Evolutionary conservation across 2,113 vertebrate genomes (phyloP), one percentile per base, ranked within the genome.

Genomic region (Pithys albifrons): DNA sequence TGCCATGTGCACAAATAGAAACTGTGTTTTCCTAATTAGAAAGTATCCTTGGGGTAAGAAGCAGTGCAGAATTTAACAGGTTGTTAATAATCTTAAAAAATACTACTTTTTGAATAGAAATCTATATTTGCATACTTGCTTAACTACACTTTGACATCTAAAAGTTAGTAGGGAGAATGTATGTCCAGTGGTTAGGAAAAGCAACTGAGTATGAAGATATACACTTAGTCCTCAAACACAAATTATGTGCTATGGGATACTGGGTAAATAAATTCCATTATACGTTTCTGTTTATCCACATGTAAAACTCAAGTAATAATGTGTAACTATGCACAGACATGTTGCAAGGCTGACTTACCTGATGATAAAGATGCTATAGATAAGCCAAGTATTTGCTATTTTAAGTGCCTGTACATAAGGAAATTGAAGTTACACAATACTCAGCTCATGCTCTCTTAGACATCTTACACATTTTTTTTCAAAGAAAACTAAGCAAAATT

Each of bases 371-470:
- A 88, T 91, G 80, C 15, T 41, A n/a, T 1, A 81, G 57, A 90
- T 84, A 95, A 92, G n/a, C 24, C 35, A 91, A 59, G 16, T 41
- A 86, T 88, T 92, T 88, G 46, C 27, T 88, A 49, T 85, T 94
- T 93, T 81, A 93, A 83, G 78, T 8, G 4, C 12, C 28, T 65
- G 6, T 75, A 72, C 8, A 10, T 19, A 61, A 52, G 55, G 29
- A 93, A 83, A 76, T 15, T n/a, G 10, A 71, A 66, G 28, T 84
- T 73, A 79, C 1, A 4, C 35, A 93, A 58, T 39, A 28, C 29
- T 91, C 27, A 54, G 16, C 74, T 96, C 45, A 49, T 12, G 41
- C 14, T 6, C 12, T 43, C 27, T 70, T 58, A 85, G 31, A 39
- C 17, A 90, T 6, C 7, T 13, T 12, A 8, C 11, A 31, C 16